Percentiles rank a stretch among this genome's conserved stretches.
Evolutionary conservation across 1,140 invertebrate genomes (phyloP).

Genomic region (Mizuhopecten yessoensis): DNA sequence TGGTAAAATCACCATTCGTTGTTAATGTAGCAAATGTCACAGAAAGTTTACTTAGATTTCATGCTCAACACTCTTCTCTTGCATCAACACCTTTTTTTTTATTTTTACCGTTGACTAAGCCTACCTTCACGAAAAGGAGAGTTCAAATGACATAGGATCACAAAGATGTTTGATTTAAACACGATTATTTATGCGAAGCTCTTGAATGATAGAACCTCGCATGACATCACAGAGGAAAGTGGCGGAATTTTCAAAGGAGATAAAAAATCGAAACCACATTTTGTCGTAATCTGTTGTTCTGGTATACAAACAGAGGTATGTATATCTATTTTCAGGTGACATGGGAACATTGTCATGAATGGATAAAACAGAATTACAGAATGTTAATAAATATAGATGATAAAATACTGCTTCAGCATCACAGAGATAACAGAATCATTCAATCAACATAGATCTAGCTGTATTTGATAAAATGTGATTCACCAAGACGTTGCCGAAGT

Average conservation of each 20-base stretch:
- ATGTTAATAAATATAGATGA: too few relatives aligned
- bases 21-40: not conserved
- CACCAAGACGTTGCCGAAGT: too few relatives aligned
- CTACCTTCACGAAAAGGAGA: not conserved
- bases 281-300: not conserved
- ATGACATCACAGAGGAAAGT: constrained; percentile 16
- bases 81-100: too few relatives aligned
- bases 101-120: not conserved
- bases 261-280: not conserved
- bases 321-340: not conserved
- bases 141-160: not conserved
- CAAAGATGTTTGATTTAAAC: not conserved
- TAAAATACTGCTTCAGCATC: too few relatives aligned
- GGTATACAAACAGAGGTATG: not conserved
- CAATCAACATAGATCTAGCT: too few relatives aligned
- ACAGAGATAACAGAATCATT: too few relatives aligned
- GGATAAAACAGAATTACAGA: not conserved
- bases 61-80: not conserved
- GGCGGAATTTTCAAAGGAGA: not conserved
- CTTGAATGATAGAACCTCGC: not conserved
- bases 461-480: too few relatives aligned
- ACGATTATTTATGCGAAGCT: not conserved
- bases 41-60: not conserved
- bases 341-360: not conserved
- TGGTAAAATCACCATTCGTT: not conserved